Base-by-base conservation (phyloP, 2,888 invertebrate species). In the Lymantria monacha region DNA sequence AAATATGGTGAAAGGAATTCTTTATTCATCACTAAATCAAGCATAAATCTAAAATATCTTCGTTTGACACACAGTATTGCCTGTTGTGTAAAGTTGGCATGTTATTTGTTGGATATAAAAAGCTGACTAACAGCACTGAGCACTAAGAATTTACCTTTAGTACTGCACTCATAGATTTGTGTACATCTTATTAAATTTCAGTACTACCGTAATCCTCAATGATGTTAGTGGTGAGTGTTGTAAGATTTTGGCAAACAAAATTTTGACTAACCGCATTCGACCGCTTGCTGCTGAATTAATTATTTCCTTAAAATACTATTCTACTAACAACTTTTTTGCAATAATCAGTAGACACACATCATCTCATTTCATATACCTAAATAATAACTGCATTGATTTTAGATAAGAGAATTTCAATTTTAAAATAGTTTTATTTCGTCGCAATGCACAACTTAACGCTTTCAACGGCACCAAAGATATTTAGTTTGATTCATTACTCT, bases 151-250 rank as follows among this genome's bases (percentile, higher is more conserved):
- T 69, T 69, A 71, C 70, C 63, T 74, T 68, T 84, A 84, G 81
- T 76, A 69, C 66, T 74, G 89, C 89, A 90, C 89, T 83, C 66
- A 83, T 82, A 83, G 78, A 79, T 80, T 82, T 84, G 81, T 87
- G 87, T 87, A 77, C 83, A 85, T 83, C 78, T 79, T 75, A 82
- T 77, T 79, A 78, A 77, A 42, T 89, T 89, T 86, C 90, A 91
- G 90, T 91, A 76, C 87, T 77, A 87, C 87, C 83, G 88, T 90
- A 88, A 83, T 79, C 82, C 84, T 76, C 81, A 83, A 82, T 83
- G 83, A 82, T 71, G 76, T 88, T 85, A 88, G 90, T 88, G 90
- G 90, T 90, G 90, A 91, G 90, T 91, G 85, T 86, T 85, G 85
- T 83, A 80, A 74, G 83, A 85, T 86, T 87, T 83, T 87, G 87